phyloP scores from a whole-genome alignment of 2,888 invertebrate genomes.

The Colletes collaris region DNA sequence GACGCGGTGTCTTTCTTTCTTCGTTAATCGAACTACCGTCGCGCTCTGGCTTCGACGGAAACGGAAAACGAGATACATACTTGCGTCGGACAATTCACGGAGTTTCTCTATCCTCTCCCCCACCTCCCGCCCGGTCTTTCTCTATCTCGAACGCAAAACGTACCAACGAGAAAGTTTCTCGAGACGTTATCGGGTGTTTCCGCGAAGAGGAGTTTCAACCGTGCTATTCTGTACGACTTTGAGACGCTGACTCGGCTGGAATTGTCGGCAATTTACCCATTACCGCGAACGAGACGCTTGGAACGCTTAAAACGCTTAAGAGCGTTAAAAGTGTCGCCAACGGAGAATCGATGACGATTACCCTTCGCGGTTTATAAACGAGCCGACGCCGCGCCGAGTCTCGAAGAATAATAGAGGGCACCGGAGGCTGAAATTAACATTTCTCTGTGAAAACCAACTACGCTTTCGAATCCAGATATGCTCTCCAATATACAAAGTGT shows the following conservation, averaged over 20 bases:
- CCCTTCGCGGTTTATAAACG: conserved; percentile 12
- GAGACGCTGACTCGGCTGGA: conserved; percentile 40
- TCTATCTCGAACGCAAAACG: background rate
- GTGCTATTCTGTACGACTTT: background rate
- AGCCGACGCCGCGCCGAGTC: background rate
- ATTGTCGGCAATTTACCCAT: conserved; percentile 30
- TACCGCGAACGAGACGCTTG: background rate
- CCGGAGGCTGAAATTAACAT: no score
- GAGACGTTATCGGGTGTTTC: conserved; percentile 40
- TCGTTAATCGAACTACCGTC: no score
- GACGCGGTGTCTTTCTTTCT: no score
- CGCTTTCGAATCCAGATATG: no score
- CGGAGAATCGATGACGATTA: conserved; percentile 39
- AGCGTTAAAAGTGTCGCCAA: conserved; percentile 28
- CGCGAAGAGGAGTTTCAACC: conserved; percentile 10
- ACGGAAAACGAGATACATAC: background rate
- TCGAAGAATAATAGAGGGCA: no score
- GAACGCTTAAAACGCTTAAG: conserved; percentile 10
- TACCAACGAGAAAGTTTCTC: conserved; percentile 36
- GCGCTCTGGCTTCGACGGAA: no score
- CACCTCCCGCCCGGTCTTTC: no score
- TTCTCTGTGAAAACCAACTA: no score
- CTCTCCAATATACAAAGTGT: no score
- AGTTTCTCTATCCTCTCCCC: background rate
- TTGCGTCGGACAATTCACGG: background rate